Base-by-base conservation (phyloP, 2,113 vertebrate genomes). In the Gasterosteus aculeatus region DNA sequence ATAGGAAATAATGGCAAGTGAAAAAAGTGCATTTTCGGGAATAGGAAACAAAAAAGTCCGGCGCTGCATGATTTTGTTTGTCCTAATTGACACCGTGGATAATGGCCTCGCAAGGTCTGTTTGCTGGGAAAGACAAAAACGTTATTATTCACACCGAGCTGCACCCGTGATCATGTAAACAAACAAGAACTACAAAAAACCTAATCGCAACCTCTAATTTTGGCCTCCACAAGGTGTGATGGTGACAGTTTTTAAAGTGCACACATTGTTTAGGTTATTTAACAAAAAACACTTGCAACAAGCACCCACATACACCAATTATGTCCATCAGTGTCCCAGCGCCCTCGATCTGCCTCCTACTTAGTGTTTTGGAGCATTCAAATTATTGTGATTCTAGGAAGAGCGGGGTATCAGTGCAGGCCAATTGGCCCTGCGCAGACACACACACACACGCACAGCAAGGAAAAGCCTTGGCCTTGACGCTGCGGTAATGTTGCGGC, bases 381-480 rank as follows among this genome's bases (percentile, higher is more conserved):
- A 86, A 85, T 84, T 83, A 83, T 83, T 82, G 41, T 33, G 72
- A 76, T 94, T 89, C 90, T 80, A 83, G 75, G 86, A 93, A 94
- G 39, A 51, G 79, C 39, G 49, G 69, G 68, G 69, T 84, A 84
- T 86, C 85, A 76, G 70, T 74, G 75, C 60, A 73, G 66, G 86
- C 81, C 92, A 91, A 82, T 88, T 90, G 85, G 79, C 87, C 72
- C 53, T 69, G 63, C 76, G 76, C 70, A 76, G 72, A 89, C 87
- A 86, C 72, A 68, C 85, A 91, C 73, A n/a, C n/a, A n/a, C n/a
- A n/a, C n/a, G n/a, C n/a, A n/a, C n/a, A n/a, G n/a, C n/a, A n/a
- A n/a, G n/a, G n/a, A n/a, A n/a, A n/a, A n/a, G 78, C 67, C 35
- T 70, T 79, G 78, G 82, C 75, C 58, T 78, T 76, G 71, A 56